Base-by-base conservation (phyloP, 2,113 vertebrate genomes). In the Periophthalmus modestus region DNA sequence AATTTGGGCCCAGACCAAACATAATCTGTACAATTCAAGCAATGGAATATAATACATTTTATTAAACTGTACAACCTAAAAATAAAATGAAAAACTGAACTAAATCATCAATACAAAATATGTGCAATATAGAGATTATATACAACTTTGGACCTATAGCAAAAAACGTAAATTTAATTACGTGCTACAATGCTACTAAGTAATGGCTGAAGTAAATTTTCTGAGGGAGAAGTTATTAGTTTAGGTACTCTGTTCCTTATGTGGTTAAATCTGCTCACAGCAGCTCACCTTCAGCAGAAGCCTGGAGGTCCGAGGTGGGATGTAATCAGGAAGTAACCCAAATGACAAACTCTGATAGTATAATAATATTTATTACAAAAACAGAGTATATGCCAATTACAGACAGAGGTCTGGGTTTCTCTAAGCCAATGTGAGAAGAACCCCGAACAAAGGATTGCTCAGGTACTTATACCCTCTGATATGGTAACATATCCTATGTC, bases 61-160 rank as follows among this genome's bases (percentile, higher is more conserved):
- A 88, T 85, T 89, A 77, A 12, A 28, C 24, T 34, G 1, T 70
- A 52, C 66, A 43, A 13, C 57, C 75, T 67, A 43, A 69, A 63
- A 81, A 78, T 80, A 63, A 46, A 71, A 50, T 83, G 18, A 69
- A 46, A 59, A 59, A 19, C 50, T 52, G 16, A 16, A 75, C n/a
- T 1, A 77, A 70, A 71, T 73, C 68, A 77, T 75, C 24, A 68
- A 0, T 72, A 87, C 72, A 80, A 63, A 78, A 65, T 36, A 4
- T 16, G 7, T 14, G 75, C 16, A n/a, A 19, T n/a, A 34, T n/a
- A 23, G 77, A 34, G 52, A 78, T 82, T 77, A 72, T 67, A 81
- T 2, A 81, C 66, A 67, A 24, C 66, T 48, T 15, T 48, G 4
- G 19, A 36, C 13, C 16, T 13, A 11, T 6, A n/a, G 14, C 36